Conservation (phyloP, 2,113 vertebrate genomes). For the Pavo muticus region DNA sequence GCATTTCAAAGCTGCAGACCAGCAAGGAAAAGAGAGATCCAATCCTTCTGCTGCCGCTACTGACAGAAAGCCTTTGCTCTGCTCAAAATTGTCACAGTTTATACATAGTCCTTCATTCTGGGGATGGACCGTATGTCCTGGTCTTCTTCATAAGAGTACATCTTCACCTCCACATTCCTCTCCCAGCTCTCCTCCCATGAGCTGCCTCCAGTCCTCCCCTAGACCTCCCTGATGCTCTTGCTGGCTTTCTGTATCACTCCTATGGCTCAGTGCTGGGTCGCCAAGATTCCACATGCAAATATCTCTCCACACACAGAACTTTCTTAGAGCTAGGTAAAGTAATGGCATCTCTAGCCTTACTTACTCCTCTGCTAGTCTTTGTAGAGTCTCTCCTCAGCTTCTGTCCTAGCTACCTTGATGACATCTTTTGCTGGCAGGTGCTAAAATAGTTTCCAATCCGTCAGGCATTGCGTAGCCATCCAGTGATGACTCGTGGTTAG, state of each 20-base stretch:
- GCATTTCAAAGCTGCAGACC: not conserved
- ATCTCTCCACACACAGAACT: not conserved
- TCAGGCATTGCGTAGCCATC: not conserved
- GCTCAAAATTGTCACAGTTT: not conserved
- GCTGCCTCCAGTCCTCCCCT: not conserved
- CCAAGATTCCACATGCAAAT: not conserved
- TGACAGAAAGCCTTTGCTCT: not conserved
- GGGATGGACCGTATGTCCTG: not conserved
- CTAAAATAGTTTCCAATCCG: not conserved
- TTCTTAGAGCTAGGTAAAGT: not conserved
- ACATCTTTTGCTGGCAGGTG: conserved; percentile 31
- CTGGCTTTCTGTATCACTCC: not conserved
- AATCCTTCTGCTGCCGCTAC: not conserved
- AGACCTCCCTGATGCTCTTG: not conserved
- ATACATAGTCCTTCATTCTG: too few relatives aligned
- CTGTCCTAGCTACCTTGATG: not conserved
- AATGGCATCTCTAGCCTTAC: not conserved
- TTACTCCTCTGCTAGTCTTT: not conserved
- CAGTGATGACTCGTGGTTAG: not conserved
- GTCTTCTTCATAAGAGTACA: not conserved
- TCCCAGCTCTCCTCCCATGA: not conserved
- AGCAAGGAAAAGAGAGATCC: not conserved
- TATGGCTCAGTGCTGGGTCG: not conserved
- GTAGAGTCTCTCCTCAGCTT: not conserved
- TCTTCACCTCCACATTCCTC: not conserved